Evolutionary conservation across 2,888 invertebrate genomes (phyloP).

Genomic region (Conomelus anceps): DNA sequence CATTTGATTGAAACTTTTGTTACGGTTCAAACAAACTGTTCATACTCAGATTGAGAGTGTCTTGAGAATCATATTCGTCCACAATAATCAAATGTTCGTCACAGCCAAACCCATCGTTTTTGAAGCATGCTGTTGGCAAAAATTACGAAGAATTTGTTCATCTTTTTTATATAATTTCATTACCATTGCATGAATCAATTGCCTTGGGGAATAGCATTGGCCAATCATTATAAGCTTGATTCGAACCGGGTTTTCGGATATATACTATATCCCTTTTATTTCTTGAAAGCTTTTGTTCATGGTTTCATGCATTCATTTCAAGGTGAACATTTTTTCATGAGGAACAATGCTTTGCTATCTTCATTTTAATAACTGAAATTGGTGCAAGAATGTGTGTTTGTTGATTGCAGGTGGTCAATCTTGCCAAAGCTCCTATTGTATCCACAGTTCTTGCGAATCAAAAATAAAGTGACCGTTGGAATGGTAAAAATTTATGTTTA

Average conservation of each 20-base stretch:
- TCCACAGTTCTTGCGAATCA: not conserved
- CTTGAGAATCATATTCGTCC: not conserved
- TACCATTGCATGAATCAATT: not conserved
- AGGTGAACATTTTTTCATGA: not conserved
- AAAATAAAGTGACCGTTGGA: not conserved
- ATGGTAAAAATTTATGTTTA: not conserved
- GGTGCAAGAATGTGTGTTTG: not conserved
- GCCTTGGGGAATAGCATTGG: not conserved
- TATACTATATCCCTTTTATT: not conserved
- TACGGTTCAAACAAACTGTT: not conserved
- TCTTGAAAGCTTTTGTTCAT: not conserved
- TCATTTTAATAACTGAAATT: not conserved
- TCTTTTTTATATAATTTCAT: not conserved
- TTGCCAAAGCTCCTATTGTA: not conserved
- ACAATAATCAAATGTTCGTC: not conserved
- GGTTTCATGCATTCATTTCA: not conserved
- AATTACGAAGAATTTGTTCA: not conserved
- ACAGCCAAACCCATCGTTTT: not conserved
- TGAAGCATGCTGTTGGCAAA: not conserved
- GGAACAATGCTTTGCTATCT: not conserved
- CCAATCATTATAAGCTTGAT: not conserved
- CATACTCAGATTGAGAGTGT: not conserved
- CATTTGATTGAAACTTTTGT: not conserved
- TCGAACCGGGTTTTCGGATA: not conserved
- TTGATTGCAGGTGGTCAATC: not conserved